These are phyloP conservation scores for Mythimna impura DNA, from an alignment of 2,888 invertebrate genomes.

Conservation along the genomic window DNA sequence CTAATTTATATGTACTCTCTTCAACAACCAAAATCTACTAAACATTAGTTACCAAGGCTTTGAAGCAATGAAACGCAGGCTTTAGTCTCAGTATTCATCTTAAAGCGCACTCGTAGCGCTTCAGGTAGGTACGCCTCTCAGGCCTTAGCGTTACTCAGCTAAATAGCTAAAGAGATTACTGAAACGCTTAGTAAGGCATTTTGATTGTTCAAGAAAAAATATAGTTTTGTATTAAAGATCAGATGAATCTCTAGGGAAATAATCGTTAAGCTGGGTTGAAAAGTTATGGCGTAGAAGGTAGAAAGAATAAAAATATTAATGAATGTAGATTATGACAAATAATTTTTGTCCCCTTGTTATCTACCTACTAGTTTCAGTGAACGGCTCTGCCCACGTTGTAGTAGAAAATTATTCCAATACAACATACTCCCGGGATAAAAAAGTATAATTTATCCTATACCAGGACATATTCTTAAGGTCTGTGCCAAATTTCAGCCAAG, in stretches of 20 bases:
- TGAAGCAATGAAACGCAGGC: slow-evolving; percentile 3
- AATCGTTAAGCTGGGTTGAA: slow-evolving; percentile 19
- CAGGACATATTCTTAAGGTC: no score
- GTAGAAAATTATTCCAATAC: no score
- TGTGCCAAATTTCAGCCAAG: no score
- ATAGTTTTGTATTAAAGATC: slow-evolving; percentile 14
- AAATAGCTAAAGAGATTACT: slow-evolving; percentile 33
- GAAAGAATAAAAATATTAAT: not conserved
- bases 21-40: not conserved
- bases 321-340: not conserved
- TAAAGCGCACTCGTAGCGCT: not conserved
- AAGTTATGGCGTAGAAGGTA: slow-evolving; percentile 2
- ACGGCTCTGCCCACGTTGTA: no score
- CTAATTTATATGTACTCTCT: not conserved
- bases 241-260: slow-evolving; percentile 27
- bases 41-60: slow-evolving; percentile 25
- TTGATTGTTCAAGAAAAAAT: slow-evolving; percentile 25
- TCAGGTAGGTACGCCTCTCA: slow-evolving; percentile 7
- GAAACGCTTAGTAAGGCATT: slow-evolving; percentile 43
- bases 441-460: no score
- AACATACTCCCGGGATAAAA: no score
- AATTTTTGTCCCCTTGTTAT: not conserved
- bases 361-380: not conserved
- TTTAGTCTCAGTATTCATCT: not conserved
- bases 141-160: slow-evolving; percentile 11